Evolutionary conservation across 2,888 invertebrate species (phyloP).

Genomic region (Helicoverpa assulta): DNA sequence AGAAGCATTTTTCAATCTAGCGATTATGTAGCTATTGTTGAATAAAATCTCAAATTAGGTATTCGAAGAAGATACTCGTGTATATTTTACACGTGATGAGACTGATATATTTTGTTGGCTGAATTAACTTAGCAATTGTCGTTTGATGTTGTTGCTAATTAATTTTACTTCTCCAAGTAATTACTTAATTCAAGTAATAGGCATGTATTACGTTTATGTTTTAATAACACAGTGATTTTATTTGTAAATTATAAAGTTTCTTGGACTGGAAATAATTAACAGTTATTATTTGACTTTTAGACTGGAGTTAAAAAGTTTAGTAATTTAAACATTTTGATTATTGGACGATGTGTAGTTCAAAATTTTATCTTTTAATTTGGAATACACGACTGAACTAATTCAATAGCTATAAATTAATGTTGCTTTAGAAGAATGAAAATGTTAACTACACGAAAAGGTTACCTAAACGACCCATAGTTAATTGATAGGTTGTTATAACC

Average conservation of each 20-base stretch:
- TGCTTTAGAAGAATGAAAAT: no score
- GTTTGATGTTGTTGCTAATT: conserved; percentile 1
- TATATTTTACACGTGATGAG: no score
- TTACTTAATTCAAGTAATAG: background rate
- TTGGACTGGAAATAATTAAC: conserved; percentile 15
- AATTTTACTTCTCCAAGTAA: conserved; percentile 16
- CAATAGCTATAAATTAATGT: background rate
- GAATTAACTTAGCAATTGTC: conserved; percentile 2
- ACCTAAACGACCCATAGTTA: no score
- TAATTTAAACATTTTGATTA: conserved; percentile 8
- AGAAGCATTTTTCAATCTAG: no score
- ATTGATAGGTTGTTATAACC: no score
- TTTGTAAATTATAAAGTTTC: conserved; percentile 13
- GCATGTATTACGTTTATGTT: background rate
- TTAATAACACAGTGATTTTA: conserved; percentile 5
- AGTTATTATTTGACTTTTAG: conserved; percentile 27
- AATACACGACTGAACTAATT: background rate
- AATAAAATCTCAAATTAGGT: background rate
- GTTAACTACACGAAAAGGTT: no score
- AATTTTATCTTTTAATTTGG: background rate
- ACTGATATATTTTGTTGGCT: background rate
- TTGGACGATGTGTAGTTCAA: background rate
- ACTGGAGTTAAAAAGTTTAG: background rate
- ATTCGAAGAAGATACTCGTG: no score
- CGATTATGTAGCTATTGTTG: no score